phyloP scores from a whole-genome alignment of 2,113 vertebrate species.

The Thunnus maccoyii region DNA sequence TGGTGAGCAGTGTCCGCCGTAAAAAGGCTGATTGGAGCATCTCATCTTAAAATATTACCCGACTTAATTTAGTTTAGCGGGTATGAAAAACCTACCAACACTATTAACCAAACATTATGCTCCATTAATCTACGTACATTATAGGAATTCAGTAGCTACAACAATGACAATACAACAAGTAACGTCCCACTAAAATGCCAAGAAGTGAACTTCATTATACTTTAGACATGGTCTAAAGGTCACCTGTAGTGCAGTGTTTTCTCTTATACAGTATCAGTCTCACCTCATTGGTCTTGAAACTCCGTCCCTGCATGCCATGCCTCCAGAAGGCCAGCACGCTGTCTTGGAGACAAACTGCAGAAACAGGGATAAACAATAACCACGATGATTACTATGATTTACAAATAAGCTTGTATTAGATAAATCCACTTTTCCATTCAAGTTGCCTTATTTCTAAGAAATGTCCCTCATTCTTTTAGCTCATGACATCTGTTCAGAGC shows the following conservation, averaged over 20 bases:
- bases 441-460: neutral
- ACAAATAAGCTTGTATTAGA: neutral
- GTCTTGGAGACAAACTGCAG: conserved; percentile 96
- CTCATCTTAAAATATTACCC: too few relatives aligned
- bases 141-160: neutral
- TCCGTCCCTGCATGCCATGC: conserved; percentile 98
- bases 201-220: neutral
- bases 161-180: neutral
- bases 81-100: too few relatives aligned
- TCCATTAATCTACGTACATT: neutral
- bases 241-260: too few relatives aligned
- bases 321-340: conserved; percentile 98
- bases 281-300: conserved; percentile 98
- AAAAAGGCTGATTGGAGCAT: too few relatives aligned
- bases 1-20: too few relatives aligned
- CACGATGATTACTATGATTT: neutral
- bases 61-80: too few relatives aligned
- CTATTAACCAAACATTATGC: too few relatives aligned
- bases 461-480: neutral
- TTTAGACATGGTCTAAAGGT: neutral
- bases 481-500: neutral
- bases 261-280: conserved; percentile 40
- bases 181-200: neutral
- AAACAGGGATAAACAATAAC: neutral
- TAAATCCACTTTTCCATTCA: neutral